phyloP scores from a whole-genome alignment of 2,797 vertebrate species.

The Pelodytes ibericus region DNA sequence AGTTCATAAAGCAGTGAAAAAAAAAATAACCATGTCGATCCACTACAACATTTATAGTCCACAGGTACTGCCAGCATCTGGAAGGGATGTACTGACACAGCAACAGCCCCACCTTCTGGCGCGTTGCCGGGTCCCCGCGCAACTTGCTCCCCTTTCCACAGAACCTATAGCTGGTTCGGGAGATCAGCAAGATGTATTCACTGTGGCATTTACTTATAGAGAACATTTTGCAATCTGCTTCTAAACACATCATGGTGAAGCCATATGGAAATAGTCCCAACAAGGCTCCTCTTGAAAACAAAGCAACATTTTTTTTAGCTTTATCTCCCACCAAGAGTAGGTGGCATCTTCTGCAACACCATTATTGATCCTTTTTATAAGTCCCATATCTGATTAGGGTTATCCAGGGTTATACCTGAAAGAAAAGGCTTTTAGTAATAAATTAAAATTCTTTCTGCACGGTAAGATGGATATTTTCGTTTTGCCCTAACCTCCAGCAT shows the following conservation, averaged over 20 bases:
- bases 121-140: slow-evolving; percentile 86
- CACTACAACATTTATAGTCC: slow-evolving; percentile 87
- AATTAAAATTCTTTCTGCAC: slow-evolving; percentile 78
- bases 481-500: slow-evolving; percentile 65
- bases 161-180: slow-evolving; percentile 82
- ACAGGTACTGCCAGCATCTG: slow-evolving; percentile 83
- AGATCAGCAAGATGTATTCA: slow-evolving; percentile 83
- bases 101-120: slow-evolving; percentile 82
- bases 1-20: slow-evolving; percentile 88
- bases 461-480: slow-evolving; percentile 64
- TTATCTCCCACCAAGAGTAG: slow-evolving; percentile 88
- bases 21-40: slow-evolving; percentile 85
- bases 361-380: slow-evolving; percentile 88
- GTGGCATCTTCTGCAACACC: slow-evolving; percentile 89
- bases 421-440: slow-evolving; percentile 92
- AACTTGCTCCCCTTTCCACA: slow-evolving; percentile 81
- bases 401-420: slow-evolving; percentile 90
- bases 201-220: slow-evolving; percentile 78
- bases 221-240: slow-evolving; percentile 80
- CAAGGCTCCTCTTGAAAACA: slow-evolving; percentile 88
- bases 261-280: slow-evolving; percentile 86
- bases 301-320: slow-evolving; percentile 81
- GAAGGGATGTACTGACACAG: slow-evolving; percentile 83
- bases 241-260: slow-evolving; percentile 77
- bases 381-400: slow-evolving; percentile 87